A percentile compares a stretch with the other conserved stretches of the same genome.
phyloP scores from a whole-genome alignment of 2,888 invertebrate species.

The Plebejus argus region DNA sequence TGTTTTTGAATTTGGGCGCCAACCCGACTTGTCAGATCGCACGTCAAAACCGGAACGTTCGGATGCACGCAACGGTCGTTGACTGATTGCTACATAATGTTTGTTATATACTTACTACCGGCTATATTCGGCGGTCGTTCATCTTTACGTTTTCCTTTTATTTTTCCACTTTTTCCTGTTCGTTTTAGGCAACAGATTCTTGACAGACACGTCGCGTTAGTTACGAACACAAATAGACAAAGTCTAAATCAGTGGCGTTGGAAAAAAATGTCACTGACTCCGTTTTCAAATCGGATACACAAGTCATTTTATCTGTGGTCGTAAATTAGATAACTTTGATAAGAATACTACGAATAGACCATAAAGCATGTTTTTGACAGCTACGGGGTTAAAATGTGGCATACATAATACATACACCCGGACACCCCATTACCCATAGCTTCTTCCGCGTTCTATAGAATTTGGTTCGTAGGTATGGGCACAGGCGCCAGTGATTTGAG shows the following conservation, averaged over 20 bases:
- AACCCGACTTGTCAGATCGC: constrained; percentile 56
- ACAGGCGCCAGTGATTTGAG: not conserved
- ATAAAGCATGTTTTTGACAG: not conserved
- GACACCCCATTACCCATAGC: too few species aligned
- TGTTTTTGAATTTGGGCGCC: constrained; percentile 70
- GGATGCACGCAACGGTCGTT: constrained; percentile 42
- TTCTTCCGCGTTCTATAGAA: not conserved
- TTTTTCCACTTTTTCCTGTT: not conserved
- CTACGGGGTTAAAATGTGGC: not conserved
- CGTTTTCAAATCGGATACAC: not conserved
- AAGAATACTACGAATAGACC: not conserved
- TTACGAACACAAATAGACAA: not conserved
- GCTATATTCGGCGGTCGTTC: constrained; percentile 28
- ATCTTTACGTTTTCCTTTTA: not conserved
- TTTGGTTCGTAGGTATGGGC: not conserved
- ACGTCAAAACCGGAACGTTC: constrained; percentile 38
- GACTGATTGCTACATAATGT: constrained; percentile 37
- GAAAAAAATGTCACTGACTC: constrained; percentile 1
- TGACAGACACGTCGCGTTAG: not conserved
- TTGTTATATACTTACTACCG: constrained; percentile 31
- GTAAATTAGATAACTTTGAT: constrained; percentile 9
- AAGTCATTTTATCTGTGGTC: not conserved
- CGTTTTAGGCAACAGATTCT: not conserved
- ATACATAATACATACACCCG: too few species aligned
- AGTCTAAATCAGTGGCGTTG: not conserved